Percentiles rank a stretch among this genome's conserved stretches.
These are phyloP conservation scores for Dinoponera quadriceps DNA, from an alignment of 1,140 invertebrate species.

Conservation along the genomic window DNA sequence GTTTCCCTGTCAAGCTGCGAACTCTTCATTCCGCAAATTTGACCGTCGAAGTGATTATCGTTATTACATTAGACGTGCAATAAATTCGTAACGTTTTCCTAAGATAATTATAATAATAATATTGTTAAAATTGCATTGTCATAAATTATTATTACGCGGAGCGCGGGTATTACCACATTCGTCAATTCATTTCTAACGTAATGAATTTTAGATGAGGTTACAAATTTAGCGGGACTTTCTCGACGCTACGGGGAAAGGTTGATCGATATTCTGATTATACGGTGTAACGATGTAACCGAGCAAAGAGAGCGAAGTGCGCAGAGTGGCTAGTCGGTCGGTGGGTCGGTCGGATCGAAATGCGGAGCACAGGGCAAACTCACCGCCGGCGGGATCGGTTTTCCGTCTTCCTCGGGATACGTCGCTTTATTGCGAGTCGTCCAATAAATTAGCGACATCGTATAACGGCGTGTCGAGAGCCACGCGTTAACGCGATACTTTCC, in stretches of 20 bases:
- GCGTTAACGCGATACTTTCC: constrained; percentile 51
- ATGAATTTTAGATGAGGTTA: constrained; percentile 21
- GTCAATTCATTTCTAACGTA: constrained; percentile 12
- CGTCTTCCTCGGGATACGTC: not conserved
- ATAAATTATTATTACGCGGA: not conserved
- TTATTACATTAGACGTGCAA: constrained; percentile 13
- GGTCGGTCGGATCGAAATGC: not conserved
- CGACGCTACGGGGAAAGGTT: not conserved
- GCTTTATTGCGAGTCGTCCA: constrained; percentile 38
- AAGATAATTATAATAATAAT: constrained; percentile 5
- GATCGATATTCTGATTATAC: not conserved
- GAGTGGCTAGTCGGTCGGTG: too few relatives aligned
- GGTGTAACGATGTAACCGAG: not conserved
- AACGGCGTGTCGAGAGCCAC: constrained; percentile 35
- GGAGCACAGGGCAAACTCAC: constrained; percentile 1
- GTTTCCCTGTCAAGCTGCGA: not conserved
- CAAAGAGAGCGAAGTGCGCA: not conserved
- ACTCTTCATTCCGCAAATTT: constrained; percentile 7
- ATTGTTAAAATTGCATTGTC: constrained; percentile 4
- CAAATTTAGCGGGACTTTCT: not conserved
- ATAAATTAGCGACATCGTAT: constrained; percentile 49
- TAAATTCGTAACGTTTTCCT: constrained; percentile 8
- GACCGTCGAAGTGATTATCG: constrained; percentile 24
- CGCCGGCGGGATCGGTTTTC: constrained; percentile 1
- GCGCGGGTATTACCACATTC: not conserved